Conservation (phyloP, 92 coral and sea anemone genomes). For the Paramuricea clavata region DNA sequence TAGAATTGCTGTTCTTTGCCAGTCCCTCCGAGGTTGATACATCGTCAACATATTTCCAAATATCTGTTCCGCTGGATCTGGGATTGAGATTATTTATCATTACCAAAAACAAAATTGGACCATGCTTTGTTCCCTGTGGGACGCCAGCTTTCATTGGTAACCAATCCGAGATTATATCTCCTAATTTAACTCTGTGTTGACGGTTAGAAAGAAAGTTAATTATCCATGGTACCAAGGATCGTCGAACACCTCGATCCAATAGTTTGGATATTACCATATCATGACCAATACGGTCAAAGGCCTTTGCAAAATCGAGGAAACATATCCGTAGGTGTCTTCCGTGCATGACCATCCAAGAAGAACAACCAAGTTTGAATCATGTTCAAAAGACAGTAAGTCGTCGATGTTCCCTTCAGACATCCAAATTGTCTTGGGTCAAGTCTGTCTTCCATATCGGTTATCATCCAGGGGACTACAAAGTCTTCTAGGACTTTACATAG, state of each 20-base stretch:
- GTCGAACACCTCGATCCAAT: not conserved
- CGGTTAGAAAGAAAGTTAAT: too few relatives aligned
- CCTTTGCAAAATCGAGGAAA: conserved; percentile 64
- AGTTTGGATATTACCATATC: not conserved
- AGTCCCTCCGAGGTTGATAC: not conserved
- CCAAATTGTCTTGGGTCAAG: conserved; percentile 25
- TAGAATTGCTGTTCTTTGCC: not conserved
- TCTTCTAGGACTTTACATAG: not conserved
- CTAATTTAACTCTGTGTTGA: too few relatives aligned
- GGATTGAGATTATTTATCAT: conserved; percentile 20
- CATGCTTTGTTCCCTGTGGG: too few relatives aligned
- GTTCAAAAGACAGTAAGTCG: not conserved
- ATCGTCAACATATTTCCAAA: not conserved
- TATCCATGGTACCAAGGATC: too few relatives aligned
- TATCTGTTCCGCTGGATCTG: conserved; percentile 1
- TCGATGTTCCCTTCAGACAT: not conserved
- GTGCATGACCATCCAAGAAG: not conserved
- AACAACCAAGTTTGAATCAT: not conserved
- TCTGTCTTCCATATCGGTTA: not conserved
- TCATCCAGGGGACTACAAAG: not conserved
- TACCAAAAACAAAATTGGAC: not conserved
- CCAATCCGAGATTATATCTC: too few relatives aligned
- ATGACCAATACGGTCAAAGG: not conserved
- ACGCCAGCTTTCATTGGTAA: too few relatives aligned
- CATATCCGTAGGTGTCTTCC: conserved; percentile 33